Conservation (phyloP, 1,140 invertebrate species). For the Zaprionus gabonicus region DNA sequence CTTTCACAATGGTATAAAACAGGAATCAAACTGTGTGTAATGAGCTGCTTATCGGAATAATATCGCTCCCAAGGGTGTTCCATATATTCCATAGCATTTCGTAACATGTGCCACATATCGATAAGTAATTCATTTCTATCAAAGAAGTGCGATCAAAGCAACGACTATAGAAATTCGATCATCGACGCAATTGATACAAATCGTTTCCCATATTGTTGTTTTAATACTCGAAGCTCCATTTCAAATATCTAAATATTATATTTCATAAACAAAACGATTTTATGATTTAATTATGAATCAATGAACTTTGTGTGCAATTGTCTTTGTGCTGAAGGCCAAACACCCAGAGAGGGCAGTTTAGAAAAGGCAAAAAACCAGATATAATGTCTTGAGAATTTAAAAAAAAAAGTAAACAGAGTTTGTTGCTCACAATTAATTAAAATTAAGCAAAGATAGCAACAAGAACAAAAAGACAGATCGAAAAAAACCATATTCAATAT, state of each 20-base stretch:
- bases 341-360: slow-evolving; percentile 39
- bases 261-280: slow-evolving; percentile 50
- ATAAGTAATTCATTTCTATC: neutral
- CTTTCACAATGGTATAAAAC: too few relatives aligned
- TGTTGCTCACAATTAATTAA: slow-evolving; percentile 70
- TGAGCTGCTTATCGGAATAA: too few relatives aligned
- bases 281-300: slow-evolving; percentile 73
- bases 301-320: slow-evolving; percentile 58
- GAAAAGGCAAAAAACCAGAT: slow-evolving; percentile 38
- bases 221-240: neutral
- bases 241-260: slow-evolving; percentile 25
- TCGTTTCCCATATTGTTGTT: slow-evolving; percentile 20
- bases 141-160: neutral
- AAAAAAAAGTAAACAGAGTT: slow-evolving; percentile 22
- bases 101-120: neutral
- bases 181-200: neutral
- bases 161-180: neutral
- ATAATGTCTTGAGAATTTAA: slow-evolving; percentile 16
- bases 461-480: slow-evolving; percentile 18
- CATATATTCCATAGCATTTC: too few relatives aligned
- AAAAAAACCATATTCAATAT: slow-evolving; percentile 59
- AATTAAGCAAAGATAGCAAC: slow-evolving; percentile 66
- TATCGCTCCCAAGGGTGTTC: too few relatives aligned
- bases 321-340: slow-evolving; percentile 64
- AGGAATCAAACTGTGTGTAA: too few relatives aligned